Evolutionary conservation across 2,888 invertebrate species (phyloP), one percentile per base, ranked within the genome.

Genomic region (Stenchaetothrips biformis): DNA sequence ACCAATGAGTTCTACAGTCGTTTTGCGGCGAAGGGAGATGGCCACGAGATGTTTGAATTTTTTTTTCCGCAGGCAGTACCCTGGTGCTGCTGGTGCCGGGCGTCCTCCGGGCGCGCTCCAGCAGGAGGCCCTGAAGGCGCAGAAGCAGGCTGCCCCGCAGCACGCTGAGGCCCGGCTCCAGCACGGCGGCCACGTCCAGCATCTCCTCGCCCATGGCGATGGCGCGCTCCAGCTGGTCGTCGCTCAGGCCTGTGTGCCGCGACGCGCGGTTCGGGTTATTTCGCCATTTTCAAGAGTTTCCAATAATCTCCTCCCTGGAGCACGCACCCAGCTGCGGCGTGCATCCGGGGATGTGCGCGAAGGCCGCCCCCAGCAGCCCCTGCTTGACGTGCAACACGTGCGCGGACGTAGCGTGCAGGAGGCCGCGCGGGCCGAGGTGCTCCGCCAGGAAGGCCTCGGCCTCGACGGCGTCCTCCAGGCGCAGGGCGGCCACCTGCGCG

Each of bases 391-490:
- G 67, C 67, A 74, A 25, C 21, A 74, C 67, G 67, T 74, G 67
- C 9, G 67, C 21, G 21, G 67, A 74, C 21, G 67, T 74, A 25
- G 67, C 21, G 25, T 74, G 67, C 67, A 74, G 21, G 9, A 74
- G 67, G 21, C 67, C 67, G 25, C 25, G 21, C 21, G 67, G 67
- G 7, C 67, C 67, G 21, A 74, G 25, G 67, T 74, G 67, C 67
- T 74, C 67, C 21, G 67, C 67, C 67, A 74, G 67, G 67, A 74
- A 74, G 25, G 67, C 67, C 67, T 74, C 67, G 21, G 25, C 67
- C 21, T 25, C 25, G 67, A 21, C 67, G 67, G 21, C 6, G 25
- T 25, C 67, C 67, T 21, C 67, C 21, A 13, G 13, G 13, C 11
- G 21, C 9, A 74, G 67, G 67, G 67, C 67, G 21, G 7, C 67